phyloP scores from a whole-genome alignment of 2,888 invertebrate species.

The Lysandra bellargus region DNA sequence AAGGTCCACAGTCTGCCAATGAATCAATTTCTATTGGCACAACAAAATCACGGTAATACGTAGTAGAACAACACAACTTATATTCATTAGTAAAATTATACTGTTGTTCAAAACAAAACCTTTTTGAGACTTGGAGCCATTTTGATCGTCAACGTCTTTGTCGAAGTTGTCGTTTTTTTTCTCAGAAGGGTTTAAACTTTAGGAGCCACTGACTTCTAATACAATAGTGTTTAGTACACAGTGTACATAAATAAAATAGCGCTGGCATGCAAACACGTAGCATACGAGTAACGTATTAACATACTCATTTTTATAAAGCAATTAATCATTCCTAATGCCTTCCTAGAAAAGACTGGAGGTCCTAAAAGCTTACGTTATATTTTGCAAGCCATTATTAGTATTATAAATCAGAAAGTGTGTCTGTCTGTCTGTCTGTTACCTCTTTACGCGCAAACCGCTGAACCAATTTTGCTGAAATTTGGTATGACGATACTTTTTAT shows the following conservation, averaged over 20 bases:
- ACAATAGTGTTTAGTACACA: constrained; percentile 4
- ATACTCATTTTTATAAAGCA: constrained; percentile 24
- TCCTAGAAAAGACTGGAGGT: constrained; percentile 18
- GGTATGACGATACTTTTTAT: no score
- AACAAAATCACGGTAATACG: no score
- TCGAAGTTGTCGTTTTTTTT: no score
- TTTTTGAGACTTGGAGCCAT: no score
- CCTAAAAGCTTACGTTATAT: neutral
- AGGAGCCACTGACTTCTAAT: constrained; percentile 17
- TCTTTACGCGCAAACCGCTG: no score
- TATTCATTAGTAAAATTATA: no score
- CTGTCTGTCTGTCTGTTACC: neutral
- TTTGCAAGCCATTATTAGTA: neutral
- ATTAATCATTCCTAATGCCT: constrained; percentile 18
- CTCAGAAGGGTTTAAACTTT: neutral
- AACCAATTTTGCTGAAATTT: no score
- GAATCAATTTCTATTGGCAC: no score
- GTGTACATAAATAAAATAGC: constrained; percentile 21
- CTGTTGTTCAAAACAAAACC: no score
- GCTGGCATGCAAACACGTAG: constrained; percentile 21
- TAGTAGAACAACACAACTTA: no score
- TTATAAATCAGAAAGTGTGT: neutral
- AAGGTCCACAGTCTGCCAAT: no score
- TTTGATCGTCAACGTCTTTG: no score
- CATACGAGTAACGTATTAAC: constrained; percentile 3